phyloP scores from a whole-genome alignment of 2,797 vertebrate genomes.

The Rhodeus uyekii region DNA sequence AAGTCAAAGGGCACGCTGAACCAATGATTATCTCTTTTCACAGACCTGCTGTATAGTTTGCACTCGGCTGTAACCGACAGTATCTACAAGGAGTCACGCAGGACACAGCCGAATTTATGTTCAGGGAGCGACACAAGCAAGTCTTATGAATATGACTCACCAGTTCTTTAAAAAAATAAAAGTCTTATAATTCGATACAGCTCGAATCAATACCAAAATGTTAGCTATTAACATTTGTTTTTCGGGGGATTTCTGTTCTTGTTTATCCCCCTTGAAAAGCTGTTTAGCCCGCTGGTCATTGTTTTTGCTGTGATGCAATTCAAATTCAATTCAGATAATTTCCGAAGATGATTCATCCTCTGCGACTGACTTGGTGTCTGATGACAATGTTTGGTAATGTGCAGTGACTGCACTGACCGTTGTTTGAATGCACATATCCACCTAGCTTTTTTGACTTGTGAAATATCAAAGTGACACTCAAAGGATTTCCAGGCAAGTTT shows the following conservation, averaged over 20 bases:
- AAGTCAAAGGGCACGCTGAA: conserved; percentile 48
- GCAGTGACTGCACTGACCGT: conserved; percentile 8
- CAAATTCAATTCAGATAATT: conserved; percentile 1
- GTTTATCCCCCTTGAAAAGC: not conserved
- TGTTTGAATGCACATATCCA: conserved; percentile 12
- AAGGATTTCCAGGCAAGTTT: not conserved
- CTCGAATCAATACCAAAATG: not conserved
- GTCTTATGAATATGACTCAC: not conserved
- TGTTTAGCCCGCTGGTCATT: not conserved
- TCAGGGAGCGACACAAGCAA: not conserved
- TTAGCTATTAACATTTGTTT: conserved; percentile 22
- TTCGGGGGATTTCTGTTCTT: conserved; percentile 11
- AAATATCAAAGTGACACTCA: conserved; percentile 13
- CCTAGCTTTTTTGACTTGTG: conserved; percentile 9
- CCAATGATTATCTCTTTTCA: conserved; percentile 44
- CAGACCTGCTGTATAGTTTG: conserved; percentile 48
- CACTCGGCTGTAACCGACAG: conserved; percentile 51
- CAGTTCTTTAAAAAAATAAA: not conserved
- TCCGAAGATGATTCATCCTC: conserved; percentile 6
- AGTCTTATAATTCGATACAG: not conserved
- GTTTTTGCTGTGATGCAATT: conserved; percentile 22
- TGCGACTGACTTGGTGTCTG: not conserved
- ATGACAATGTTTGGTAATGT: not conserved
- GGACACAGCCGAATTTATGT: not conserved
- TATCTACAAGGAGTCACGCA: not conserved